Evolutionary conservation across 2,888 invertebrate genomes (phyloP), one percentile per base, ranked within the genome.

Genomic region (Pristionchus entomophagus): DNA sequence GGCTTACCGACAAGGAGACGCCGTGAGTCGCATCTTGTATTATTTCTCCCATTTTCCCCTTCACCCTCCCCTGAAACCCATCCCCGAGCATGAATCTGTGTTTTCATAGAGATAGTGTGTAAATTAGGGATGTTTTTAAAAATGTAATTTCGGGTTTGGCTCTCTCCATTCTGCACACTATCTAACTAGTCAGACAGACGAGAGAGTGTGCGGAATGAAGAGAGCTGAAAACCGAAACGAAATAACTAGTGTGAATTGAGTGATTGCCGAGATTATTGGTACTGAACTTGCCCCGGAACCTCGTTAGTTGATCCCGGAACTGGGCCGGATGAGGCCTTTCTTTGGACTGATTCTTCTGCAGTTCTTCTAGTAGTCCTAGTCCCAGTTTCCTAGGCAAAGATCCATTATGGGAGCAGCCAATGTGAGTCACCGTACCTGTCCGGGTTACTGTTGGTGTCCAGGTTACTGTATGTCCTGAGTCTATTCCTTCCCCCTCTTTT

Each of bases 1-100:
- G 84, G 88, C 88, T 1, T 90, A 88, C 86, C 86, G 90, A 49
- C 88, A 88, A 26, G 90, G 89, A 81, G 88, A 89, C 12, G 91
- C 91, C 14, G 91, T 91, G 65, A 88, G 90, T 91, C 62, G 4
- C 78, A 29, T 59, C 38, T 80, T 14, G n/a, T 12, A 29, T 62
- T 41, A 45, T 83, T 62, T 38, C 62, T 29, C 65, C n/a, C 35
- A 51, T 51, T 29, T 51, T n/a, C n/a, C n/a, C n/a, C n/a, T n/a
- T n/a, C n/a, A n/a, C n/a, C n/a, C n/a, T n/a, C n/a, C n/a, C n/a
- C n/a, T n/a, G n/a, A 82, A 80, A 51, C 73, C 17, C 32, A 32
- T 26, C 4, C 73, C 41, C n/a, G 19, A 41, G 73, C 73, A 73
- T 73, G 73, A 73, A 73, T 12, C 41, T 73, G n/a, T 45, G 73